Percentiles rank a stretch among this genome's conserved stretches.
Evolutionary conservation across 2,797 vertebrate species (phyloP).

Genomic region (Chaenodraco wilsoni): DNA sequence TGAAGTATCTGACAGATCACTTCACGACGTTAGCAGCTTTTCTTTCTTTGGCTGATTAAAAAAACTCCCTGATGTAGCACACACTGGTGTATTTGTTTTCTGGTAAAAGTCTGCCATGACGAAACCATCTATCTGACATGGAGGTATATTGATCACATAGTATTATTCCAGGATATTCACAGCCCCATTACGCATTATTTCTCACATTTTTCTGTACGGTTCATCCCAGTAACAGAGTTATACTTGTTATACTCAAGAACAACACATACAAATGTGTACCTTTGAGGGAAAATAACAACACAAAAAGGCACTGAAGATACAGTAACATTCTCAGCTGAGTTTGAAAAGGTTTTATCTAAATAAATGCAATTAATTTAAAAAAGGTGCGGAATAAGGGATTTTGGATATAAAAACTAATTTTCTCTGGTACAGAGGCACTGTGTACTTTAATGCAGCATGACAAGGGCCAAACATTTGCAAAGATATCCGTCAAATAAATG

Average conservation of each 20-base stretch:
- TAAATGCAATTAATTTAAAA: background rate
- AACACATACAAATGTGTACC: background rate
- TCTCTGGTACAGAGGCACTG: conserved; percentile 24
- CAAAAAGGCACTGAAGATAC: conserved; percentile 7
- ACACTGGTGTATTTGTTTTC: conserved; percentile 10
- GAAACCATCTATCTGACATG: background rate
- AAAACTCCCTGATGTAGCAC: conserved; percentile 13
- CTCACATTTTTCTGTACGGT: background rate
- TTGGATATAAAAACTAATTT: conserved; percentile 2
- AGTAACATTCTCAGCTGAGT: background rate
- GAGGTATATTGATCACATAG: conserved; percentile 2
- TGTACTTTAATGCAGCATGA: background rate
- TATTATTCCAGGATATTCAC: background rate
- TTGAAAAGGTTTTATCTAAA: too few relatives aligned
- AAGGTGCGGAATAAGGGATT: background rate
- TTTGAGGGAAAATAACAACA: conserved; percentile 8
- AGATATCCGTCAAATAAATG: background rate
- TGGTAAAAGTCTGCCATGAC: background rate
- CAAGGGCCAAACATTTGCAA: background rate
- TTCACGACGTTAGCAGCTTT: conserved; percentile 38
- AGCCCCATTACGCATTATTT: conserved; percentile 2
- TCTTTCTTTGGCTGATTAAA: conserved; percentile 15
- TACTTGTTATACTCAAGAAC: conserved; percentile 12
- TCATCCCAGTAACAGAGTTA: conserved; percentile 11
- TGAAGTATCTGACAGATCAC: background rate